Evolutionary conservation across 2,797 vertebrate species (phyloP).

Genomic region (Danio aesculapii): DNA sequence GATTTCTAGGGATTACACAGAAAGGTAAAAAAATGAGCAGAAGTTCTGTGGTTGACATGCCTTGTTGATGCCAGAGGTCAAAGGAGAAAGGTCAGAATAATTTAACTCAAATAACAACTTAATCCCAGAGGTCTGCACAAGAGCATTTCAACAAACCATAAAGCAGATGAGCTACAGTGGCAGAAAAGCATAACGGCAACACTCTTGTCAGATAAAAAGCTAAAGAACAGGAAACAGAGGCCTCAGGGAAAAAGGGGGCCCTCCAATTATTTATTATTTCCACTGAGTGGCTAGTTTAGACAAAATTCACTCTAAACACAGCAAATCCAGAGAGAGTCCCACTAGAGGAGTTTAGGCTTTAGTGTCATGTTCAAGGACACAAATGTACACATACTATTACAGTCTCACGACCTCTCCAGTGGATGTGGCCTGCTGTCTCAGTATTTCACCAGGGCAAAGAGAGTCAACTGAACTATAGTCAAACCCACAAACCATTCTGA

Average conservation of each 20-base stretch:
- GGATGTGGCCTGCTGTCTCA: neutral
- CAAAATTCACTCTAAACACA: neutral
- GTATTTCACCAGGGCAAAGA: neutral
- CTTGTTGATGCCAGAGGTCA: conserved; percentile 52
- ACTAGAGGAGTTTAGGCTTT: neutral
- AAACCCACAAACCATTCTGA: conserved; percentile 30
- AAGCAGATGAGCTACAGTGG: no score
- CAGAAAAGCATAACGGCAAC: no score
- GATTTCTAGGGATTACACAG: no score
- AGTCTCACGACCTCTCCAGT: neutral
- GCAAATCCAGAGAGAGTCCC: neutral
- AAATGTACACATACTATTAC: neutral
- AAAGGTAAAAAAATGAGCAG: no score
- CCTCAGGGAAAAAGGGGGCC: neutral
- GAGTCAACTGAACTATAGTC: neutral
- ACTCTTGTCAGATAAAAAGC: no score
- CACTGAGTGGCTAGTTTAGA: neutral
- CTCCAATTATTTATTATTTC: neutral
- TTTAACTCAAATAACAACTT: neutral
- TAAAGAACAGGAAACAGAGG: no score
- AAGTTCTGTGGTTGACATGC: neutral
- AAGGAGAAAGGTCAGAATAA: conserved; percentile 40
- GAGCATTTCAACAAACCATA: no score
- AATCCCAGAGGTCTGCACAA: no score
- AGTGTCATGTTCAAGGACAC: neutral